Evolutionary conservation across 2,797 vertebrate species (phyloP).

Genomic region (Mionectes olivaceus): DNA sequence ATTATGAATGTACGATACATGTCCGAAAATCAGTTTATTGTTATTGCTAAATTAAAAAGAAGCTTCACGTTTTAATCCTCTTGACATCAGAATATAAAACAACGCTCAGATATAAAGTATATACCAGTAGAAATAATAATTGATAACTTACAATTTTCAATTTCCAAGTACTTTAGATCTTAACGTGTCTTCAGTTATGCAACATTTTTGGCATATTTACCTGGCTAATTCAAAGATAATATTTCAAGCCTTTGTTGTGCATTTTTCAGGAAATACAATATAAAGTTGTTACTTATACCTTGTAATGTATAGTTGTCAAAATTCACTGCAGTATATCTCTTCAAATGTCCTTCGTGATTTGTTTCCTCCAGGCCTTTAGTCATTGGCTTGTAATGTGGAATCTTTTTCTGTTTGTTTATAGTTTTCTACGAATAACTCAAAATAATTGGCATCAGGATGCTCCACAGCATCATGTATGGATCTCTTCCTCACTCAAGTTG

Average conservation of each 20-base stretch:
- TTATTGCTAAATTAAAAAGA: background rate
- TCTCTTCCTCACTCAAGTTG: background rate
- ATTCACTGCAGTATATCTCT: slow-evolving; percentile 4
- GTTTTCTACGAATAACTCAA: slow-evolving; percentile 28
- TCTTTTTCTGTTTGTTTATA: slow-evolving; percentile 9
- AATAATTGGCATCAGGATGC: slow-evolving; percentile 15
- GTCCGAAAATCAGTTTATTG: background rate
- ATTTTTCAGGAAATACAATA: background rate
- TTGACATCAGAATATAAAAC: background rate
- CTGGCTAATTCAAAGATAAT: slow-evolving; percentile 15
- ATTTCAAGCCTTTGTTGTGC: background rate
- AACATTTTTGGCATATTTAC: slow-evolving; percentile 34
- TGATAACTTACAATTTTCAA: background rate
- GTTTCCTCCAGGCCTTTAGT: slow-evolving; percentile 23
- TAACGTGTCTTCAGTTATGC: background rate
- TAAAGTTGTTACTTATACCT: slow-evolving; percentile 9
- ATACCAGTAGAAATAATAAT: background rate
- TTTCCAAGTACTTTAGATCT: background rate
- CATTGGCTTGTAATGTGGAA: slow-evolving; percentile 3
- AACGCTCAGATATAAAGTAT: background rate
- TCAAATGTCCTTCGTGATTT: background rate
- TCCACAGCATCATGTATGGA: background rate
- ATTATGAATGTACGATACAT: background rate
- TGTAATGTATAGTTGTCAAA: slow-evolving; percentile 8
- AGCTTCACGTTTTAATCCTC: slow-evolving; percentile 15